Conservation (phyloP, 2,888 invertebrate genomes). For the Hypselothyrea guttata region DNA sequence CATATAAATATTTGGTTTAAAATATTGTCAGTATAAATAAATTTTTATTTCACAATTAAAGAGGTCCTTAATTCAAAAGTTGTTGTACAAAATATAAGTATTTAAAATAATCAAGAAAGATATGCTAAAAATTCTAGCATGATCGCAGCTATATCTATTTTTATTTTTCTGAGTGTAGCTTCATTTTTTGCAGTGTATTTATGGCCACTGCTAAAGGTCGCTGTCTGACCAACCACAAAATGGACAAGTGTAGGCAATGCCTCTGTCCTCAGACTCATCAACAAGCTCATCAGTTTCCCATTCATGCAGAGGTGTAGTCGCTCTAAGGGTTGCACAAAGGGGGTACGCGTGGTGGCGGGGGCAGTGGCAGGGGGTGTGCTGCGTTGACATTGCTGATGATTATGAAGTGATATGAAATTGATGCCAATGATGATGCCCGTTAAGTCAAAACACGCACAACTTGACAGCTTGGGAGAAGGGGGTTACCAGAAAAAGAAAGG, state of each 20-base stretch:
- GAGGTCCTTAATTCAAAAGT: no score
- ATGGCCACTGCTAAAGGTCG: slow-evolving; percentile 31
- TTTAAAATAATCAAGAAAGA: no score
- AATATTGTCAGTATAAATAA: no score
- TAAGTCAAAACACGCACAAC: slow-evolving; percentile 66
- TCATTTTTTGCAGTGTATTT: no score
- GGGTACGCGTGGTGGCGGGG: slow-evolving; percentile 5
- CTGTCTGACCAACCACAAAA: slow-evolving; percentile 46
- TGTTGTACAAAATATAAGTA: no score
- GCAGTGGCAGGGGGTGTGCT: slow-evolving; percentile 8
- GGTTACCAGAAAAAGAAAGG: not conserved
- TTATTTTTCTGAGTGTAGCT: no score
- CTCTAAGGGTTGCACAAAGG: not conserved
- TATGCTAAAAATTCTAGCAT: no score
- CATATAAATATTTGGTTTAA: no score
- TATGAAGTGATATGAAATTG: slow-evolving; percentile 75
- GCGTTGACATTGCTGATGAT: slow-evolving; percentile 71
- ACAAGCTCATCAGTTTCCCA: slow-evolving; percentile 11
- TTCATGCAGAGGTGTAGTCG: slow-evolving; percentile 1
- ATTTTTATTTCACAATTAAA: no score
- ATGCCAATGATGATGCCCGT: slow-evolving; percentile 72
- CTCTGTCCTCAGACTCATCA: not conserved
- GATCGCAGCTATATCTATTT: no score
- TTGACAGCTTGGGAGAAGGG: slow-evolving; percentile 35
- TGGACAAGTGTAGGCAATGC: slow-evolving; percentile 16